Percentiles rank a stretch among this genome's conserved stretches.
phyloP scores from a whole-genome alignment of 2,113 vertebrate species.

The Halcyon malimbica region DNA sequence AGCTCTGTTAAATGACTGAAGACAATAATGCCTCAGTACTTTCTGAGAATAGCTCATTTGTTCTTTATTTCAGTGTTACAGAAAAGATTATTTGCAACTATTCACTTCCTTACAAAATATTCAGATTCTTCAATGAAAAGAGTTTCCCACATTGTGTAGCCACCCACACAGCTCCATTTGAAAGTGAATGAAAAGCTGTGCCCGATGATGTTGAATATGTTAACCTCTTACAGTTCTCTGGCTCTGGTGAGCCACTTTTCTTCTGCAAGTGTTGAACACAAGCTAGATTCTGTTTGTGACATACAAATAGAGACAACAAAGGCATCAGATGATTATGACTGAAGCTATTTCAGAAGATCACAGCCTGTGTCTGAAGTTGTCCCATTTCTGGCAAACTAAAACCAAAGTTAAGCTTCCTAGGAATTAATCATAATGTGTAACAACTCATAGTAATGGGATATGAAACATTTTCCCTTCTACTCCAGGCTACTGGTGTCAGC shows the following conservation, averaged over 20 bases:
- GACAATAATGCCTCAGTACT: conserved; percentile 77
- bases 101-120: conserved; percentile 92
- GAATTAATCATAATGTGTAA: neutral
- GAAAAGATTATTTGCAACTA: conserved; percentile 89
- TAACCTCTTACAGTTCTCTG: conserved; percentile 67
- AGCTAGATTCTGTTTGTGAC: neutral
- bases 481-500: neutral
- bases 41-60: conserved; percentile 89
- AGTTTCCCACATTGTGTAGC: conserved; percentile 87
- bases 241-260: conserved; percentile 59
- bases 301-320: neutral
- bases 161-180: conserved; percentile 82
- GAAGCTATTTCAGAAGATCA: neutral
- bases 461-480: neutral
- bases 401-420: neutral
- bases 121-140: conserved; percentile 89
- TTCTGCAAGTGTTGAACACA: neutral
- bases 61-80: conserved; percentile 82
- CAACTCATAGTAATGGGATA: neutral
- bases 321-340: neutral
- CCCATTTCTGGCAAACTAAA: neutral
- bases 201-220: conserved; percentile 61
- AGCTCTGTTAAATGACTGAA: conserved; percentile 60
- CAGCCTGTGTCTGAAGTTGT: neutral
- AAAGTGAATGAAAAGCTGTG: conserved; percentile 77